phyloP scores from a whole-genome alignment of 2,888 invertebrate genomes.

The Atrina japonica region DNA sequence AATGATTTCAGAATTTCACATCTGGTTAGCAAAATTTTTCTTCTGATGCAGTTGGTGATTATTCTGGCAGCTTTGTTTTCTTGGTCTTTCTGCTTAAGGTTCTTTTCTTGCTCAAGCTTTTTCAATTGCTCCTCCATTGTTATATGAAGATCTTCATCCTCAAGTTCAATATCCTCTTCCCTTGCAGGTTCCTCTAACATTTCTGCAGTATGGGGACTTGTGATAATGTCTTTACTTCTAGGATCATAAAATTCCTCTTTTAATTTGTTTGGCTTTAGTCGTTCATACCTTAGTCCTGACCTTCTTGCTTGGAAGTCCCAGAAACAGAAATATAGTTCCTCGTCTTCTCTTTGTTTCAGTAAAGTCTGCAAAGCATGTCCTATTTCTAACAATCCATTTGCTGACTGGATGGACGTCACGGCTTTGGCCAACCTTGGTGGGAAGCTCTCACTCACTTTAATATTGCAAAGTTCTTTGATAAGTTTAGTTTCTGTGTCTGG shows the following conservation, averaged over 20 bases:
- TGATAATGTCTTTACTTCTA: no score
- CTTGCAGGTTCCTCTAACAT: neutral
- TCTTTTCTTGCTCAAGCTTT: constrained; percentile 40
- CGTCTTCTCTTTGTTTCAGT: constrained; percentile 42
- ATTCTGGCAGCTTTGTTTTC: constrained; percentile 36
- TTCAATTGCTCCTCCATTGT: constrained; percentile 47
- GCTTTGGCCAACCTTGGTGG: constrained; percentile 48
- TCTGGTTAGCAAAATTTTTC: constrained; percentile 19
- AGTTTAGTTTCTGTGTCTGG: constrained; percentile 44
- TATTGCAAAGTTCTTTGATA: constrained; percentile 43
- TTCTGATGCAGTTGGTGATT: constrained; percentile 45
- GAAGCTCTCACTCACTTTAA: constrained; percentile 33
- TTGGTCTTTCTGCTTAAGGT: constrained; percentile 18
- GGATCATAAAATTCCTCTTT: constrained; percentile 3
- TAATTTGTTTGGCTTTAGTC: neutral
- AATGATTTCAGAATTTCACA: constrained; percentile 7
- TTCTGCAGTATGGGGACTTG: neutral
- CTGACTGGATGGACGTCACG: constrained; percentile 34
- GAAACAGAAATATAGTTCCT: constrained; percentile 44
- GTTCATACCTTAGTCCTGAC: constrained; percentile 10
- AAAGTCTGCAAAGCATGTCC: constrained; percentile 36
- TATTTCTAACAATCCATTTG: constrained; percentile 48
- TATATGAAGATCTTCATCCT: constrained; percentile 39
- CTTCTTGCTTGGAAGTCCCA: constrained; percentile 37
- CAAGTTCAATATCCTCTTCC: constrained; percentile 16